Evolutionary conservation across 2,113 vertebrate species (phyloP).

Genomic region (Oreochromis tanganicae): DNA sequence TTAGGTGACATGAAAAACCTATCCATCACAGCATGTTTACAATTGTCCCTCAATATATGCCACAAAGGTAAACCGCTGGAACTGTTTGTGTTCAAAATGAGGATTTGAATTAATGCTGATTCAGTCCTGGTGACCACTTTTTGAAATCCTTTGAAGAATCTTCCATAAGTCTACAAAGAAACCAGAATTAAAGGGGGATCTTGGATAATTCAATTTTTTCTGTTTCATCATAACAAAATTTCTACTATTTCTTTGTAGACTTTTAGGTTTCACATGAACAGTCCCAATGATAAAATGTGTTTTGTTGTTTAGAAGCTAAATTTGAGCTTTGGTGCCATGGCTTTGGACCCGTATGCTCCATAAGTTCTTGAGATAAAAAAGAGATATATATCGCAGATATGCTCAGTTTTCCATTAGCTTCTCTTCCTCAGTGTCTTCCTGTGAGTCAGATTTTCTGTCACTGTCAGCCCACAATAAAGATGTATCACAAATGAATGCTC

Average conservation of each 20-base stretch:
- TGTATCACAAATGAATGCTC: background rate
- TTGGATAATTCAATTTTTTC: background rate
- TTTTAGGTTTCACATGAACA: background rate
- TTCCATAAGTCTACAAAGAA: background rate
- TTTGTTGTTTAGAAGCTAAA: background rate
- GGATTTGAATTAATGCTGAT: constrained; percentile 8
- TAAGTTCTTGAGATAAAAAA: background rate
- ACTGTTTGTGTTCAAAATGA: constrained; percentile 26
- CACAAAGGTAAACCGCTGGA: background rate
- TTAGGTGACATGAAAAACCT: constrained; percentile 12
- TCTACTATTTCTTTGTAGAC: background rate
- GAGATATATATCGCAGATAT: background rate
- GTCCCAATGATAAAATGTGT: background rate
- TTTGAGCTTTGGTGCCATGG: background rate
- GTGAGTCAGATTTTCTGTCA: background rate
- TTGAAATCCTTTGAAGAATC: background rate
- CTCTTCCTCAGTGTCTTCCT: background rate
- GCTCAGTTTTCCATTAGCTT: background rate
- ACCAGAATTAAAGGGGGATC: background rate
- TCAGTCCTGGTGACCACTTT: constrained; percentile 14
- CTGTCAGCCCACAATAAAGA: background rate
- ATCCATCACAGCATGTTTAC: constrained; percentile 39
- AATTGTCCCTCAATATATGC: constrained; percentile 7
- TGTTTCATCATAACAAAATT: background rate
- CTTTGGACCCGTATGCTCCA: background rate